phyloP scores from a whole-genome alignment of 2,888 invertebrate species.

The Pristionchus japonicus region DNA sequence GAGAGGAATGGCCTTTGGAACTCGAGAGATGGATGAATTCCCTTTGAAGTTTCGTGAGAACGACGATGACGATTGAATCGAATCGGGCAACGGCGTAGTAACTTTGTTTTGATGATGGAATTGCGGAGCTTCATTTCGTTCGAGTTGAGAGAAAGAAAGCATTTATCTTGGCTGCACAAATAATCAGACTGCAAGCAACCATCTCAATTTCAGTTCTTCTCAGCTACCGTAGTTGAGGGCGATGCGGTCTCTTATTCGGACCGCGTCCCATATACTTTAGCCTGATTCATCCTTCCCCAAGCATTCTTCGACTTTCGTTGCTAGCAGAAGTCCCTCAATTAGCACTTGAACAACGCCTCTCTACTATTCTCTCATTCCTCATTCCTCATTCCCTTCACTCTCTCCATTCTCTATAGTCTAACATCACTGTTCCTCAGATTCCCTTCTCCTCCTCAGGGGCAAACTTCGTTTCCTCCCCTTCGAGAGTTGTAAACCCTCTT shows the following conservation, averaged over 20 bases:
- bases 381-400: background rate
- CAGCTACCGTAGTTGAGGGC: too few species aligned
- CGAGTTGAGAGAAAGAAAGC: too few species aligned
- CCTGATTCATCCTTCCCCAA: background rate
- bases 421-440: background rate
- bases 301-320: background rate
- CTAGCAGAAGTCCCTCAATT: constrained; percentile 2
- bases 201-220: background rate
- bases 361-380: background rate
- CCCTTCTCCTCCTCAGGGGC: background rate
- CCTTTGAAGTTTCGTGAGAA: background rate
- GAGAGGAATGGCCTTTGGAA: background rate
- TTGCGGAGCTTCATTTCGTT: background rate
- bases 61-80: background rate
- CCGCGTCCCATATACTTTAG: too few species aligned
- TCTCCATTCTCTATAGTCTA: background rate
- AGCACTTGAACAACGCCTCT: background rate
- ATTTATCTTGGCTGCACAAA: too few species aligned
- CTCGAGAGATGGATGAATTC: background rate
- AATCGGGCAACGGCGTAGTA: background rate
- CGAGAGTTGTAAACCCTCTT: background rate
- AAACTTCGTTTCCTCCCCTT: background rate
- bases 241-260: background rate
- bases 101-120: background rate
- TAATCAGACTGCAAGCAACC: too few species aligned